phyloP scores from a whole-genome alignment of 2,797 vertebrate species.

The Sebastes oblongus region DNA sequence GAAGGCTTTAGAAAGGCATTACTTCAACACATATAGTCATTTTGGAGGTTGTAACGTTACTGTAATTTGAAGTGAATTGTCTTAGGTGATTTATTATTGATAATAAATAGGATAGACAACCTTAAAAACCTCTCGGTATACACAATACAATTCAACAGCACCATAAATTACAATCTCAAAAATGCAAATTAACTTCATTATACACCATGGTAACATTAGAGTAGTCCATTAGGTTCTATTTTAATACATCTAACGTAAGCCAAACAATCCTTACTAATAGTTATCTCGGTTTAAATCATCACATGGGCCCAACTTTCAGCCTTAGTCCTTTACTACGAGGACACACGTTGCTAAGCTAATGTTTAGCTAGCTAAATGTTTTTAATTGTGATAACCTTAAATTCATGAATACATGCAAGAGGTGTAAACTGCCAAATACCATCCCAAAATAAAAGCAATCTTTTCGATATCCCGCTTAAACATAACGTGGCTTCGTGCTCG shows the following conservation, averaged over 20 bases:
- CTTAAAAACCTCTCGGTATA: no score
- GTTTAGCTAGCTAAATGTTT: neutral
- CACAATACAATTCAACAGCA: neutral
- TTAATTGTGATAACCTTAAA: no score
- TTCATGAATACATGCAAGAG: accelerated
- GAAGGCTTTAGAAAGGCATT: neutral
- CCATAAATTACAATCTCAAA: no score
- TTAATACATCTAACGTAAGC: no score
- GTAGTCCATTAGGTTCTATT: no score
- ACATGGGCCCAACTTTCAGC: neutral
- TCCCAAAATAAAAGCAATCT: accelerated
- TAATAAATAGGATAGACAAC: no score
- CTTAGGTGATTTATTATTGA: neutral
- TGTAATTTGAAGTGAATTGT: neutral
- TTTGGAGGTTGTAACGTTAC: neutral
- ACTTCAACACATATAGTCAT: neutral
- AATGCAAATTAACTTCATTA: neutral
- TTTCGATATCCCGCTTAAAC: neutral
- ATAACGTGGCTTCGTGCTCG: neutral
- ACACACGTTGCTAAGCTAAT: neutral
- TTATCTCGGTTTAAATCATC: neutral
- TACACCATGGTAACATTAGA: no score
- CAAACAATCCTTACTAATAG: neutral
- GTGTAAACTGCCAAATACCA: accelerated
- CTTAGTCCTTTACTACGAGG: neutral